Percentiles rank a stretch among this genome's conserved stretches.
Evolutionary conservation across 2,113 vertebrate species (phyloP).

Genomic region (Epinephelus lanceolatus): DNA sequence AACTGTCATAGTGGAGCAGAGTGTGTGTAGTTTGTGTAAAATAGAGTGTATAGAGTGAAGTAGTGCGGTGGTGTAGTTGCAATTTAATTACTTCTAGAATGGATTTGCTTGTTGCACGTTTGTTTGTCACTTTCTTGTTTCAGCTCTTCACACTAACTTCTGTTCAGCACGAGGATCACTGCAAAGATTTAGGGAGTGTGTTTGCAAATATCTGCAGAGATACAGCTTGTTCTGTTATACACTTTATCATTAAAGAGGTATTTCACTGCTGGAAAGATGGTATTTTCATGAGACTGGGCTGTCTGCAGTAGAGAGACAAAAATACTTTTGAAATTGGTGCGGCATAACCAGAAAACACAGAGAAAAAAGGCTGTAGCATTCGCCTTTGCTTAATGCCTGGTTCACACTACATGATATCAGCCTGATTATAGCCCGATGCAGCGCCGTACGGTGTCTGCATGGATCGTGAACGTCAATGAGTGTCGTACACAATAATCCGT

Average conservation of each 20-base stretch:
- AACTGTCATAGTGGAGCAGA: conserved; percentile 58
- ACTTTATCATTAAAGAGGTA: not conserved
- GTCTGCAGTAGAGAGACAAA: no score
- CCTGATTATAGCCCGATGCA: no score
- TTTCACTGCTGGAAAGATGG: no score
- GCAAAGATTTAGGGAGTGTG: not conserved
- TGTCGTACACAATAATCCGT: no score
- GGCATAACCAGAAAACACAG: no score
- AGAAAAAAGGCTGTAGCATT: no score
- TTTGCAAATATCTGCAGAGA: not conserved
- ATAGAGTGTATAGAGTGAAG: conserved; percentile 5
- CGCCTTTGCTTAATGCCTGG: no score
- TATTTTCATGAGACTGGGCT: no score
- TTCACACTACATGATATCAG: no score
- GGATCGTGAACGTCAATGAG: no score
- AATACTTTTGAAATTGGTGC: no score
- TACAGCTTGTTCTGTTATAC: not conserved
- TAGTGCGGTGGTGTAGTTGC: conserved; percentile 15
- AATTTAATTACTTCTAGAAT: conserved; percentile 44
- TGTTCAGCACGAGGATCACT: not conserved
- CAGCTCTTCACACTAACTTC: not conserved
- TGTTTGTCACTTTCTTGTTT: conserved; percentile 1
- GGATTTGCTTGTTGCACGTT: conserved; percentile 15
- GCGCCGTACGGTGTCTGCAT: no score
- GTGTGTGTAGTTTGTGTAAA: not conserved